Evolutionary conservation across 2,113 vertebrate species (phyloP), one percentile per base, ranked within the genome.

Genomic region (Terrapene triunguis): DNA sequence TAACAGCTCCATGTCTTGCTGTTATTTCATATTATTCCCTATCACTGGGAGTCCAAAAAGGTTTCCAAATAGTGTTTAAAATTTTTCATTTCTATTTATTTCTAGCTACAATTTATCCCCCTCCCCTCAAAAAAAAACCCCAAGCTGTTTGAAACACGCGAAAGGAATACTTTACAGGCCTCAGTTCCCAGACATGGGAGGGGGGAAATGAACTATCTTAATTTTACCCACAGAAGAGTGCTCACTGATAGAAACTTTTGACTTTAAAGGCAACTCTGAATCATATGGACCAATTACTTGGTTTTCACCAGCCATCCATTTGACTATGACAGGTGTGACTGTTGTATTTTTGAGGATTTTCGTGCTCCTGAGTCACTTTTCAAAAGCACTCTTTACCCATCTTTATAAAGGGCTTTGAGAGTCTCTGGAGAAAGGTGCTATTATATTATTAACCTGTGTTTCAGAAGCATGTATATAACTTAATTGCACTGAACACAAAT

Each of bases 381-480:
- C 14, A 80, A 89, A 80, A 85, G 59, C 53, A 25, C 74, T 53
- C 65, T 53, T 22, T 88, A 9, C 42, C 6, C 78, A 72, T 14
- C 35, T 94, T 13, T 25, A 4, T 62, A 76, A 81, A 91, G 19
- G 5, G 0, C 5, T 13, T 10, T 47, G 53, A 65, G 8, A 50
- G 85, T 74, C 54, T 84, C 0, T 0, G 78, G 44, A 21, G 4
- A 38, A 89, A 38, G 3, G 59, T 89, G 82, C 48, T 89, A 84
- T 0, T 84, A 80, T 0, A 0, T 12, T 7, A 59, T 48, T 55
- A 54, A 7, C 8, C 1, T 6, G 0, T 25, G 27, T 89, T 84
- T 51, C 50, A 84, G 85, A 95, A 85, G 78, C 2, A 2, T 27
- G 35, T 38, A 3, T 50, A 55, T 21, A 57, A 19, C 94, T 83